Conservation (phyloP, 2,888 invertebrate species). For the Caenorhabditis drosophilae region DNA sequence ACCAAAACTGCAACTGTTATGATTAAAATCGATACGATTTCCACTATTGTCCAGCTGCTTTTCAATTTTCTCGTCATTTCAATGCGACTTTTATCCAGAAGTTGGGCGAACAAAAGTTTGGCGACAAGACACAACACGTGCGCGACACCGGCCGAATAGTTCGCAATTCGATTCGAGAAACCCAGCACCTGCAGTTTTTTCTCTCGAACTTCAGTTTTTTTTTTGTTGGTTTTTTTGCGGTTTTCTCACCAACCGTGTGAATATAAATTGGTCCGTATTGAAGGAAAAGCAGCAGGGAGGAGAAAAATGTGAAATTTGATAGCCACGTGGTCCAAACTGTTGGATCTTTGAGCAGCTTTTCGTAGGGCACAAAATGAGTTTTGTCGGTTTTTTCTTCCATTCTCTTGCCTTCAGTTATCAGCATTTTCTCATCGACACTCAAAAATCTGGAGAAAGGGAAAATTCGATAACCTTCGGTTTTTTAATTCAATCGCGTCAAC, state of each 20-base stretch:
- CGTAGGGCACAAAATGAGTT: slow-evolving; percentile 15
- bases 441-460: slow-evolving; percentile 21
- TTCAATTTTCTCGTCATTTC: slow-evolving; percentile 32
- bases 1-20: slow-evolving; percentile 16
- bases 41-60: slow-evolving; percentile 16
- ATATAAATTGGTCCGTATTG: slow-evolving; percentile 44
- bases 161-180: slow-evolving; percentile 24
- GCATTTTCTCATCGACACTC: slow-evolving; percentile 15
- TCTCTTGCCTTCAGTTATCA: slow-evolving; percentile 35
- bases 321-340: slow-evolving; percentile 43
- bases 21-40: slow-evolving; percentile 12
- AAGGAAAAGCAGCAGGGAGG: slow-evolving; percentile 35
- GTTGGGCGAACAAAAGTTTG: slow-evolving; percentile 33
- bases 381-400: not conserved
- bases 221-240: no score
- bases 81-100: slow-evolving; percentile 28
- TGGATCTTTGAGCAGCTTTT: slow-evolving; percentile 25
- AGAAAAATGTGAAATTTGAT: slow-evolving; percentile 40
- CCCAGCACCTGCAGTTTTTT: slow-evolving; percentile 28
- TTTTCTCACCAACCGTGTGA: slow-evolving; percentile 10
- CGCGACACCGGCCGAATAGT: slow-evolving; percentile 28
- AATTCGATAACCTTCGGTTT: not conserved
- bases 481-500: not conserved
- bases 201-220: no score
- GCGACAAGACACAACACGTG: slow-evolving; percentile 30